Conservation (phyloP, 1,140 invertebrate species). For the Lordiphosa collinella region DNA sequence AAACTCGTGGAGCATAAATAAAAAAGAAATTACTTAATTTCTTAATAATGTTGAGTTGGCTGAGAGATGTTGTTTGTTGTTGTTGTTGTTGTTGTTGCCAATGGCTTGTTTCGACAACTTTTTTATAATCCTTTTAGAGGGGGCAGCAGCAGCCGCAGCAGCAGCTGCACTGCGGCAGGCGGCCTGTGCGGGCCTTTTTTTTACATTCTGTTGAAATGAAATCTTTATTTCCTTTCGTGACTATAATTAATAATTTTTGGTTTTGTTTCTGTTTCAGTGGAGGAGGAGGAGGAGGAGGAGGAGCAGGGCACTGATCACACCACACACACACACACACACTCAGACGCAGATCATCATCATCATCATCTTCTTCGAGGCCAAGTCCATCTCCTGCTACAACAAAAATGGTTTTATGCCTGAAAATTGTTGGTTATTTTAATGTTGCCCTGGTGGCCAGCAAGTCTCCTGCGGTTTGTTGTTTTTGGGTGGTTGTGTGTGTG, state of each 20-base stretch:
- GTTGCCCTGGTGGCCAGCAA: conserved; percentile 68
- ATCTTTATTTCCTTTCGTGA: conserved; percentile 79
- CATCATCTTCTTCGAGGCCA: conserved; percentile 6
- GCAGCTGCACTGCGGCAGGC: conserved; percentile 64
- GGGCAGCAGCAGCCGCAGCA: conserved; percentile 27
- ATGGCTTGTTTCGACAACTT: conserved; percentile 77
- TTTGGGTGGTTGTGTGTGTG: conserved; percentile 57
- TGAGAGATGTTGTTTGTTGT: conserved; percentile 30
- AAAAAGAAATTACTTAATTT: conserved; percentile 79
- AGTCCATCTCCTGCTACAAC: conserved; percentile 14
- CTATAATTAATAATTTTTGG: conserved; percentile 77
- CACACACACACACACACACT: conserved; percentile 62
- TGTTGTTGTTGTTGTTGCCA: conserved; percentile 50
- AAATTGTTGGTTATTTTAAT: conserved; percentile 61
- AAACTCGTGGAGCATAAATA: conserved; percentile 77
- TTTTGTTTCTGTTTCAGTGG: conserved; percentile 25
- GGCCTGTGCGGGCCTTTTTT: conserved; percentile 62
- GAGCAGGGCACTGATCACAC: conserved; percentile 59
- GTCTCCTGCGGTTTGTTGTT: conserved; percentile 63
- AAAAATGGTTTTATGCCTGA: conserved; percentile 71
- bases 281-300: conserved; percentile 13
- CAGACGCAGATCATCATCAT: conserved; percentile 33
- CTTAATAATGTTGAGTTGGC: conserved; percentile 67
- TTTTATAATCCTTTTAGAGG: conserved; percentile 75
- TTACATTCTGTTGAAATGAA: conserved; percentile 77